phyloP scores from a whole-genome alignment of 2,113 vertebrate genomes.

The Tupaia chinensis region DNA sequence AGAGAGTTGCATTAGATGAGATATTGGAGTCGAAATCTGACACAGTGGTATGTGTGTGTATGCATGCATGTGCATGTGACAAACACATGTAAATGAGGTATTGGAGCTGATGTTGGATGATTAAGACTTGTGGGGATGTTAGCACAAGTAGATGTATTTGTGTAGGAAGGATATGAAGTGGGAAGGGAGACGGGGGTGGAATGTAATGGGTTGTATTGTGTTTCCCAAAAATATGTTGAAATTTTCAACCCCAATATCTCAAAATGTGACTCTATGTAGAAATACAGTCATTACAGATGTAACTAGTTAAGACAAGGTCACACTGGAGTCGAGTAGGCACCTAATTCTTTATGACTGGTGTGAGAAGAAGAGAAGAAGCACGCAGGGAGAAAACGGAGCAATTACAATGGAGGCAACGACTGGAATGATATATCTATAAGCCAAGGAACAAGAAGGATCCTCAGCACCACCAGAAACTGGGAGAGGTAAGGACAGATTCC shows the following conservation, averaged over 20 bases:
- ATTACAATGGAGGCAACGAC: not conserved
- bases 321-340: not conserved
- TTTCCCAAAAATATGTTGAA: not conserved
- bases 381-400: not conserved
- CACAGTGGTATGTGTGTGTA: too few relatives aligned
- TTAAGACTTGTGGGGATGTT: not conserved
- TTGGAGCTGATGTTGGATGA: not conserved
- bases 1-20: too few relatives aligned
- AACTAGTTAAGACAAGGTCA: not conserved
- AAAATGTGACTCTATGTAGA: not conserved
- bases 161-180: not conserved
- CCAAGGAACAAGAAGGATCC: not conserved
- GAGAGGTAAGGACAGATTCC: not conserved
- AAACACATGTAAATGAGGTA: not conserved
- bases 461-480: not conserved
- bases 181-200: not conserved
- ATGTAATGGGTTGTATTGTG: not conserved
- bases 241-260: not conserved
- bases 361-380: not conserved
- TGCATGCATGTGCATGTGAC: not conserved
- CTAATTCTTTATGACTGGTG: not conserved
- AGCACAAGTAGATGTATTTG: not conserved
- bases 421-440: not conserved
- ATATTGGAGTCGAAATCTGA: too few relatives aligned
- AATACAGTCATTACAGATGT: not conserved